Evolutionary conservation across 2,797 vertebrate genomes (phyloP).

Genomic region (Squalus acanthias): DNA sequence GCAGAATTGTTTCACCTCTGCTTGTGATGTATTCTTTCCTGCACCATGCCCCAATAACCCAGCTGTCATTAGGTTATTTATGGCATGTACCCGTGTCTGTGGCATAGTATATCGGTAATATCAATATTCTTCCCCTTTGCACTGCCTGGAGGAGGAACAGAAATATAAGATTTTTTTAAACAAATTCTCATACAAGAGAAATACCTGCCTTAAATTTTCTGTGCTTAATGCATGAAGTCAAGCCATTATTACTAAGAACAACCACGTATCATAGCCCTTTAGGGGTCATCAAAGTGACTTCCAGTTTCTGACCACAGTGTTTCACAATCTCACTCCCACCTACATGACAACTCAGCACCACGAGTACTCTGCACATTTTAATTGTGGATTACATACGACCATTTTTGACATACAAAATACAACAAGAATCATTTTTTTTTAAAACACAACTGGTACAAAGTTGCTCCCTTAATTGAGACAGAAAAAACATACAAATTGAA

Average conservation of each 20-base stretch:
- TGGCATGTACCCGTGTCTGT: neutral
- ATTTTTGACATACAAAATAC: conserved; percentile 38
- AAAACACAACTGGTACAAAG: conserved; percentile 32
- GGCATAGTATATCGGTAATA: neutral
- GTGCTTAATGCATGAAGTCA: neutral
- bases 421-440: conserved; percentile 32
- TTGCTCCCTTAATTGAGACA: conserved; percentile 33
- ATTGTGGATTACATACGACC: conserved; percentile 29
- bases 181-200: neutral
- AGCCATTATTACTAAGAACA: neutral
- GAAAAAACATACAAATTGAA: conserved; percentile 36
- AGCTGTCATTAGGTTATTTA: neutral
- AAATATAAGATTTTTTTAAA: neutral
- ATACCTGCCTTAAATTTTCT: neutral
- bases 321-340: conserved; percentile 25
- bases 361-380: conserved; percentile 32
- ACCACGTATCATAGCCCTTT: neutral
- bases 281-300: neutral
- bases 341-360: conserved; percentile 21
- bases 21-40: neutral
- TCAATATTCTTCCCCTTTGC: neutral
- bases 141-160: neutral
- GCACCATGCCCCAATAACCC: neutral
- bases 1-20: neutral
- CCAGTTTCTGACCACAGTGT: neutral